These are phyloP conservation scores for Suncus etruscus DNA, from an alignment of 2,113 vertebrate species.

Conservation along the genomic window DNA sequence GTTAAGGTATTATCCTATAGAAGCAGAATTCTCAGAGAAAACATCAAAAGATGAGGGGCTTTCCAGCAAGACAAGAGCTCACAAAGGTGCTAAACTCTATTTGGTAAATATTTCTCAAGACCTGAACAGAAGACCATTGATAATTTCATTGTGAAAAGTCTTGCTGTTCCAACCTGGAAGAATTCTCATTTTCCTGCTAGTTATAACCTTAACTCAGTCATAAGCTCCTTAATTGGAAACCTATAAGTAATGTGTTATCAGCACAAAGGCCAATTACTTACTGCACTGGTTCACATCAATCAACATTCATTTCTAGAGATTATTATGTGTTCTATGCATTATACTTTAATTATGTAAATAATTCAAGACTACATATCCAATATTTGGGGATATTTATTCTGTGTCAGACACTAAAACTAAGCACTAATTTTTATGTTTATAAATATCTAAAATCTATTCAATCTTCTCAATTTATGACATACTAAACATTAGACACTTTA, in stretches of 20 bases:
- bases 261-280: background rate
- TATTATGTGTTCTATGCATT: background rate
- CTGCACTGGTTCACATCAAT: too few relatives aligned
- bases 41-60: background rate
- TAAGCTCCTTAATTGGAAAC: background rate
- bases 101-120: slow-evolving; percentile 23
- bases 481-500: background rate
- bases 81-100: slow-evolving; percentile 27
- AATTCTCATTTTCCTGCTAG: background rate
- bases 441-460: background rate
- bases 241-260: background rate
- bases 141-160: background rate
- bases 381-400: background rate
- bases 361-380: background rate
- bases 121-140: background rate
- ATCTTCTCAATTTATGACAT: background rate
- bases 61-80: slow-evolving; percentile 52
- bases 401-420: background rate
- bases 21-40: slow-evolving; percentile 24
- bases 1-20: background rate
- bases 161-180: background rate
- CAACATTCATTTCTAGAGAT: background rate
- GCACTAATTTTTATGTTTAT: too few relatives aligned
- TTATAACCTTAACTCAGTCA: background rate
- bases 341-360: background rate